A percentile compares a stretch with the other conserved stretches of the same genome.
phyloP scores from a whole-genome alignment of 2,797 vertebrate genomes.

The Hylomyscus alleni region DNA sequence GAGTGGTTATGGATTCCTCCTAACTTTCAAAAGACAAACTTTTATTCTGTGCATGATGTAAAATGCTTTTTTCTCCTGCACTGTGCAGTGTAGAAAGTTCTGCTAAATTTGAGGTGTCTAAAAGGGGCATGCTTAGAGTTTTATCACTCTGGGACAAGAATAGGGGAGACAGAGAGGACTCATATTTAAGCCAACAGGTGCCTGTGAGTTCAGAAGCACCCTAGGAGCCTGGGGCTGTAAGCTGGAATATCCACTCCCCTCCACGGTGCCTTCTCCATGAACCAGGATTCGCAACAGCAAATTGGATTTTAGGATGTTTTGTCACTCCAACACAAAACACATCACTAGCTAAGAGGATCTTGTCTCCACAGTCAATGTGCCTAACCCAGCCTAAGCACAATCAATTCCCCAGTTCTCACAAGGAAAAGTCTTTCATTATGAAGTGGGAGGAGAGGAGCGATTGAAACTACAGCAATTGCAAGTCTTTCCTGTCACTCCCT shows the following conservation, averaged over 20 bases:
- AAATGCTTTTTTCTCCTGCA: not conserved
- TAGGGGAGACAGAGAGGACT: not conserved
- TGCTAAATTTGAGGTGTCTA: not conserved
- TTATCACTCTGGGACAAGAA: not conserved
- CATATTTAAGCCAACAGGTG: not conserved
- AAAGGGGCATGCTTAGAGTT: not conserved
- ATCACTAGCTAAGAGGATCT: slow-evolving; percentile 81
- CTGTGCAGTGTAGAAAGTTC: not conserved
- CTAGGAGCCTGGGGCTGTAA: not conserved
- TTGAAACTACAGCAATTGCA: not conserved
- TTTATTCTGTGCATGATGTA: not conserved
- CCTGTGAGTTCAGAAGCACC: not conserved
- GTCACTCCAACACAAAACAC: slow-evolving; percentile 79
- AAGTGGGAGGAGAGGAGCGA: not conserved
- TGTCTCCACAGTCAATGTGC: slow-evolving; percentile 36
- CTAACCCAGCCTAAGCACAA: not conserved
- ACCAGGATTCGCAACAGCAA: slow-evolving; percentile 75
- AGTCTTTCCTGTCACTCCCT: not conserved
- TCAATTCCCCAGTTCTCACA: slow-evolving; percentile 57
- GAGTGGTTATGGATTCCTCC: not conserved
- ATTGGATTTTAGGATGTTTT: slow-evolving; percentile 84
- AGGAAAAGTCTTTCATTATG: not conserved
- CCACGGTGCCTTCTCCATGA: not conserved
- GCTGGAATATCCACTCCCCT: not conserved
- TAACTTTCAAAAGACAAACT: not conserved